A percentile compares a stretch with the other conserved stretches of the same genome.
Evolutionary conservation across 2,113 vertebrate genomes (phyloP).

Genomic region (Halichoerus grypus): DNA sequence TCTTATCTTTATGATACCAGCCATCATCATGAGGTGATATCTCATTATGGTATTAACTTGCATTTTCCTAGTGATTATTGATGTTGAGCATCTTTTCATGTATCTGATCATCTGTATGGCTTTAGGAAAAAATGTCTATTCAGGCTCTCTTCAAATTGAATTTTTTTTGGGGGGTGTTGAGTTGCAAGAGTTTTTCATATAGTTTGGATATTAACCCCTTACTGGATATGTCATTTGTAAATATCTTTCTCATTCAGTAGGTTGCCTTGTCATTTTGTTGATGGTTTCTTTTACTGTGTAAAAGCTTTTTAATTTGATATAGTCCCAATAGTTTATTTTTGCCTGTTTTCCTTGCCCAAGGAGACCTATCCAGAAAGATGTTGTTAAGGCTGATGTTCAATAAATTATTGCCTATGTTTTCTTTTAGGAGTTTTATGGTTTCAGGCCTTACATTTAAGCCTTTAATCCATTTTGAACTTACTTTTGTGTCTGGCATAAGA

Average conservation of each 20-base stretch:
- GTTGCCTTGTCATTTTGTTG: not conserved
- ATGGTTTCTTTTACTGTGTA: not conserved
- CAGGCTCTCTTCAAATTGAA: not conserved
- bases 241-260: not conserved
- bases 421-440: not conserved
- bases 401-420: not conserved
- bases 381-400: not conserved
- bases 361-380: not conserved
- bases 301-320: not conserved
- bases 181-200: not conserved
- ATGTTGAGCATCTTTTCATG: not conserved
- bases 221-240: not conserved
- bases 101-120: not conserved
- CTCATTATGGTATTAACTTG: not conserved
- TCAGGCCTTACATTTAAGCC: not conserved
- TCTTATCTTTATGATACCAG: not conserved
- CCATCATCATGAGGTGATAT: not conserved
- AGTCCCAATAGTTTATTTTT: not conserved
- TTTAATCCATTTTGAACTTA: not conserved
- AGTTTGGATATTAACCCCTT: not conserved
- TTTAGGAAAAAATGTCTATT: not conserved
- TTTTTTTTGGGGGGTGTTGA: not conserved
- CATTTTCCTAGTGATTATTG: not conserved
- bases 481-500: not conserved
- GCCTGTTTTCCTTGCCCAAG: not conserved